Evolutionary conservation across 1,140 invertebrate genomes (phyloP).

Genomic region (Uloborus diversus): DNA sequence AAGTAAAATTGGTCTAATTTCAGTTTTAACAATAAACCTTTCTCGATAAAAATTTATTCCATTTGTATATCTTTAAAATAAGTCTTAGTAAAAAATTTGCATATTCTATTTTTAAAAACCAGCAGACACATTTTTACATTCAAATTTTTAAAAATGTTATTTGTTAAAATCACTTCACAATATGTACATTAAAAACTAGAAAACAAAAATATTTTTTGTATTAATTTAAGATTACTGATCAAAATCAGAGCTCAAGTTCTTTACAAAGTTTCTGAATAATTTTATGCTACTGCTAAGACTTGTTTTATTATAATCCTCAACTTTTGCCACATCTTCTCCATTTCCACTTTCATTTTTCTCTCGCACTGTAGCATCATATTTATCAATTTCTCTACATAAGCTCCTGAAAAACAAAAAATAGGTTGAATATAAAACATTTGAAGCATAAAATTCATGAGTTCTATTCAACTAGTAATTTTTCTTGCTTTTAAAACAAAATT

Average conservation of each 20-base stretch:
- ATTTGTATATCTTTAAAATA: too few relatives aligned
- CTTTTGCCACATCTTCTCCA: not conserved
- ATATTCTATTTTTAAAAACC: too few relatives aligned
- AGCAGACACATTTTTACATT: too few relatives aligned
- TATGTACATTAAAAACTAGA: not conserved
- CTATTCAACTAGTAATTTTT: not conserved
- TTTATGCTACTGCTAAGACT: constrained; percentile 28
- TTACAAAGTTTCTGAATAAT: constrained; percentile 38
- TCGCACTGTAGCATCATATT: constrained; percentile 26
- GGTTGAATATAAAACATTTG: not conserved
- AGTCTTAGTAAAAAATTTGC: too few relatives aligned
- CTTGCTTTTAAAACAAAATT: not conserved
- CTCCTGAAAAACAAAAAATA: constrained; percentile 16
- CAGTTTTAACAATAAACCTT: too few relatives aligned
- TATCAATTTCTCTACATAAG: constrained; percentile 43
- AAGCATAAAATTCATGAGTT: not conserved
- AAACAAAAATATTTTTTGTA: not conserved
- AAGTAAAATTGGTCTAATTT: too few relatives aligned
- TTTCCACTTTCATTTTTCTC: not conserved
- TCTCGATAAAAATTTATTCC: too few relatives aligned
- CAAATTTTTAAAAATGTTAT: not conserved
- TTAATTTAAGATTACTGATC: not conserved
- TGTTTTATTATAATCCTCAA: constrained; percentile 44
- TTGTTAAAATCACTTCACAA: not conserved
- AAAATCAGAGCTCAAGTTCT: constrained; percentile 3